Conservation (phyloP, 2,888 invertebrate genomes). For the Erebia palarica region DNA sequence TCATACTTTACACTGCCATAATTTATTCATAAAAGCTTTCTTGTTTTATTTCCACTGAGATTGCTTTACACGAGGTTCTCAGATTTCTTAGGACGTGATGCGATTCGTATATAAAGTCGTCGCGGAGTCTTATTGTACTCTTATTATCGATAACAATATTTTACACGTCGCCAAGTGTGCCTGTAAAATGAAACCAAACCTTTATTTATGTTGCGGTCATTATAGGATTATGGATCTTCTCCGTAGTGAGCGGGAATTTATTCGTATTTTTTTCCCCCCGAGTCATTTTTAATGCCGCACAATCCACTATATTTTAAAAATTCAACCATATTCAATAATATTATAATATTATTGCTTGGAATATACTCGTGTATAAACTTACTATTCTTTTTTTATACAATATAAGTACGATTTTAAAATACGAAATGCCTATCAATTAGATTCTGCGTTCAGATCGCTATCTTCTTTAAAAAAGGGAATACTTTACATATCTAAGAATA, state of each 20-base stretch:
- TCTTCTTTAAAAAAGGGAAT: too few species aligned
- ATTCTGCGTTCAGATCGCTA: neutral
- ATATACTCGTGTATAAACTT: neutral
- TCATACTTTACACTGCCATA: conserved; percentile 80
- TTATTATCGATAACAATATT: conserved; percentile 77
- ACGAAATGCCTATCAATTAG: neutral
- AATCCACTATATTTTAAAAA: conserved; percentile 22
- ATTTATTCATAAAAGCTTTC: conserved; percentile 76
- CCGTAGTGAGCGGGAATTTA: conserved; percentile 51
- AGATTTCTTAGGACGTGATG: conserved; percentile 76
- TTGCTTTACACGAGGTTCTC: conserved; percentile 75
- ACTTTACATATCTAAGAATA: too few species aligned
- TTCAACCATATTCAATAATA: conserved; percentile 15
- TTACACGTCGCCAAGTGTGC: conserved; percentile 73
- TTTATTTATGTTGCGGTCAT: conserved; percentile 60
- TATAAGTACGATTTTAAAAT: neutral
- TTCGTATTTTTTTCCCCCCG: conserved; percentile 19
- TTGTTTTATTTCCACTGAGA: conserved; percentile 72
- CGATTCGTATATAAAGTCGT: conserved; percentile 68
- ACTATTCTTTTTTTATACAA: neutral
- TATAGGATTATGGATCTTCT: conserved; percentile 49
- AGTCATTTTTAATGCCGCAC: conserved; percentile 15
- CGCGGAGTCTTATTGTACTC: conserved; percentile 66
- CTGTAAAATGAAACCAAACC: conserved; percentile 64
- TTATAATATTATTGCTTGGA: conserved; percentile 3